A percentile compares a stretch with the other conserved stretches of the same genome.
Evolutionary conservation across 2,113 vertebrate genomes (phyloP).

Genomic region (Struthio camelus): DNA sequence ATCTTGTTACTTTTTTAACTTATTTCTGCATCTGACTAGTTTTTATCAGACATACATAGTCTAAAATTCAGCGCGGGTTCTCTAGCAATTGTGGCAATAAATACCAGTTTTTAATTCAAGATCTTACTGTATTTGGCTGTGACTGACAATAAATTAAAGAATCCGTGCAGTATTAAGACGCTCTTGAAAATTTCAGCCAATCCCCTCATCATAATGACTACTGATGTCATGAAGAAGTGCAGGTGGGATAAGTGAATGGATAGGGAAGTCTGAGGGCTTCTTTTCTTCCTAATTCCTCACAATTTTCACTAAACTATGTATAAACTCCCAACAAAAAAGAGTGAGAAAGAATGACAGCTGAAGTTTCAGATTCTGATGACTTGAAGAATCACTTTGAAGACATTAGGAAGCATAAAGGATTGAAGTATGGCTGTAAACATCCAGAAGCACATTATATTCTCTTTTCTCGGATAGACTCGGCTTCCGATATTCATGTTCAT

Average conservation of each 20-base stretch:
- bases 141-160: not conserved
- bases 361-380: conserved; percentile 40
- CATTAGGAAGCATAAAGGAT: conserved; percentile 5
- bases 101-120: not conserved
- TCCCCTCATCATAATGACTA: not conserved
- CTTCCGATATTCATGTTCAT: not conserved
- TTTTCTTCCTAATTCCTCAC: not conserved
- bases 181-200: conserved; percentile 2
- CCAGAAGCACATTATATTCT: not conserved
- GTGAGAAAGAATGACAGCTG: not conserved
- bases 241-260: not conserved
- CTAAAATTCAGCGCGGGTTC: not conserved
- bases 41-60: not conserved
- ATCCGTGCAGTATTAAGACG: not conserved
- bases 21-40: not conserved
- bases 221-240: accelerated
- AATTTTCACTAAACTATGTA: conserved; percentile 17
- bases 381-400: conserved; percentile 26
- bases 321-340: conserved; percentile 24
- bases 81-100: not conserved
- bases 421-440: conserved; percentile 26
- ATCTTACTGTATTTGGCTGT: conserved; percentile 35
- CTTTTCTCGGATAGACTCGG: not conserved
- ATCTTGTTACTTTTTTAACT: not conserved
- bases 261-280: not conserved